Base-by-base conservation (phyloP, 1,140 invertebrate genomes). In the Triops cancriformis region DNA sequence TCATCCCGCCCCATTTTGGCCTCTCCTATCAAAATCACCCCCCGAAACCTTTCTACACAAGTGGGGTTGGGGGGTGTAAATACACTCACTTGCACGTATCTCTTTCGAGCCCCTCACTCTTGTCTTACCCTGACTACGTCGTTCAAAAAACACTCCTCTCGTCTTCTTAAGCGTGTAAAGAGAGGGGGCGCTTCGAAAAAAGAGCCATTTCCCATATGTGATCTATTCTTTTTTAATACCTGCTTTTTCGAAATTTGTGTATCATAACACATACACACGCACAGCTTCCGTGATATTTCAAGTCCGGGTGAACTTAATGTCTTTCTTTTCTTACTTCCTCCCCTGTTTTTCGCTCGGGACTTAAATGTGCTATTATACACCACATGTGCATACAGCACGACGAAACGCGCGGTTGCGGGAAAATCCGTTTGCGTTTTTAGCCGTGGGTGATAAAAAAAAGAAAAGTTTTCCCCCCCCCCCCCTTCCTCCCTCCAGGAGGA, bases 321-420 rank as follows among this genome's bases (percentile, higher is more conserved):
- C 51, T 64, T 64, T 64, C 51, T 64, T 64, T 64, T 64, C n/a
- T 64, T 64, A 23, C 51, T 64, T 64, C 51, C 51, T 23, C 51
- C 23, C 23, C 23, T 18, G 18, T 64, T 64, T 64, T 64, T 18
- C 51, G 6, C 51, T 14, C 14, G 51, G 23, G 51, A n/a, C 6
- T 64, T 64, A 64, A 23, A 64, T n/a, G 51, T 64, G 51, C 51
- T 11, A 64, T 64, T 18, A 64, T 64, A n/a, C 23, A 10, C 9
- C 23, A 23, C 18, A 14, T 64, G n/a, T 64, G 18, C 23, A 23
- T 45, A 45, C 18, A 45, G 5, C 18, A 18, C 18, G 43, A 1
- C 11, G 11, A 45, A 45, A 18, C 18, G 51, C 18, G 51, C 23
- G 51, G 51, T 64, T 64, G 51, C 51, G 51, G 51, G 51, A 64